Percentiles rank a stretch among this genome's conserved stretches.
phyloP scores from a whole-genome alignment of 2,888 invertebrate genomes.

The Diadegma fenestrale region DNA sequence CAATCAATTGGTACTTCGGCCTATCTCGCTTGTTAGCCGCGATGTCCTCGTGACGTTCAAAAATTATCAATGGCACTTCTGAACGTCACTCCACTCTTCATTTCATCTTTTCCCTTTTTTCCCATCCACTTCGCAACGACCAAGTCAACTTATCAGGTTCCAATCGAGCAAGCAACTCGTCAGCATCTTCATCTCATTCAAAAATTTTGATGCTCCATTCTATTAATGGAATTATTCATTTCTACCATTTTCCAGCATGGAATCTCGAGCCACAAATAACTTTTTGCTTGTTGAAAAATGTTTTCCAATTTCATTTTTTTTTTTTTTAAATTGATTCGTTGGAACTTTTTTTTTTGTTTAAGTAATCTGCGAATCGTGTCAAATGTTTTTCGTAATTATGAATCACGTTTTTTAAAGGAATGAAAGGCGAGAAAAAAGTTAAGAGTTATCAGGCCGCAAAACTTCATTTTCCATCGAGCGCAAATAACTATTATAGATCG shows the following conservation, averaged over 20 bases:
- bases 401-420: too few species aligned
- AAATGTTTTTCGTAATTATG: too few species aligned
- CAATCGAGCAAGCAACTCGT: constrained; percentile 33
- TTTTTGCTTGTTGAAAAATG: not conserved
- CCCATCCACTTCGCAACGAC: constrained; percentile 26
- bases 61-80: constrained; percentile 57
- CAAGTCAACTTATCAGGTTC: constrained; percentile 44
- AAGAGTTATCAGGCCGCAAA: not conserved
- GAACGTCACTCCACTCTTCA: constrained; percentile 43
- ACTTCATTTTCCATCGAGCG: not conserved
- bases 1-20: constrained; percentile 65
- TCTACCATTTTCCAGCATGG: not conserved
- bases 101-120: constrained; percentile 19
- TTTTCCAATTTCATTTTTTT: too few species aligned
- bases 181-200: constrained; percentile 9
- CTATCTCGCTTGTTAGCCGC: constrained; percentile 32
- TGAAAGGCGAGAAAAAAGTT: too few species aligned
- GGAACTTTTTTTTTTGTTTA: too few species aligned
- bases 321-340: too few species aligned
- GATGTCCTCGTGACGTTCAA: constrained; percentile 33
- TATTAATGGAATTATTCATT: not conserved
- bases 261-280: not conserved
- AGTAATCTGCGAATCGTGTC: too few species aligned
- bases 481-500: not conserved
- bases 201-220: not conserved